Conservation (phyloP, 2,888 invertebrate genomes). For the Lathronympha strigana region DNA sequence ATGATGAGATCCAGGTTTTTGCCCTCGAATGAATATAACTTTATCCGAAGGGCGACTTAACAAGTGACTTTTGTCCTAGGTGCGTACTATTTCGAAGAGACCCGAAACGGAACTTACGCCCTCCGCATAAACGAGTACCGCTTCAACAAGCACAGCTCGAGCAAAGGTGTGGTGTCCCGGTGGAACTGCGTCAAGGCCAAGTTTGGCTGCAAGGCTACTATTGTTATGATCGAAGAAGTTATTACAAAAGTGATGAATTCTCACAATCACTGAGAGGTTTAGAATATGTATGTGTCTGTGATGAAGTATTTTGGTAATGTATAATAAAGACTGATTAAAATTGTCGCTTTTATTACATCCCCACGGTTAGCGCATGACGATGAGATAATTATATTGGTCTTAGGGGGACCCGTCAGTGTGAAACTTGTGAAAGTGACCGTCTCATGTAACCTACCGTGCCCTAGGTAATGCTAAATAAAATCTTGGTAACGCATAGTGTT, state of each 20-base stretch:
- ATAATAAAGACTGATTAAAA: neutral
- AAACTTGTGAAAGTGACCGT: too few species aligned
- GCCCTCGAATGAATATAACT: too few species aligned
- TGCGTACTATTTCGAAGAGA: slow-evolving; percentile 30
- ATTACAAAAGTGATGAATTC: slow-evolving; percentile 19
- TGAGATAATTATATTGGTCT: too few species aligned
- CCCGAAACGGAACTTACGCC: slow-evolving; percentile 16
- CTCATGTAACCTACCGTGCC: too few species aligned
- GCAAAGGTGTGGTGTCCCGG: slow-evolving; percentile 27
- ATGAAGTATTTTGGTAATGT: neutral
- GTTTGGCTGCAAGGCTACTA: slow-evolving; percentile 18
- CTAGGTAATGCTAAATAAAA: too few species aligned
- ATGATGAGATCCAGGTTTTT: too few species aligned
- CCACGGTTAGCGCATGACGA: too few species aligned
- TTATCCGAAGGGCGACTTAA: too few species aligned
- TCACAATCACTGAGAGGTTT: slow-evolving; percentile 20
- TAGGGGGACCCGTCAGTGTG: too few species aligned
- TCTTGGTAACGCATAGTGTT: too few species aligned
- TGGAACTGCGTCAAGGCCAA: slow-evolving; percentile 35
- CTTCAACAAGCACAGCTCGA: slow-evolving; percentile 39
- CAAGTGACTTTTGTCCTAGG: neutral
- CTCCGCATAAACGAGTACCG: slow-evolving; percentile 36
- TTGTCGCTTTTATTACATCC: neutral
- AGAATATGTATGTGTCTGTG: neutral
- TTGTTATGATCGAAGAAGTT: slow-evolving; percentile 23